Base-by-base conservation (phyloP, 2,797 vertebrate genomes). In the Gymnopithys bicolor region DNA sequence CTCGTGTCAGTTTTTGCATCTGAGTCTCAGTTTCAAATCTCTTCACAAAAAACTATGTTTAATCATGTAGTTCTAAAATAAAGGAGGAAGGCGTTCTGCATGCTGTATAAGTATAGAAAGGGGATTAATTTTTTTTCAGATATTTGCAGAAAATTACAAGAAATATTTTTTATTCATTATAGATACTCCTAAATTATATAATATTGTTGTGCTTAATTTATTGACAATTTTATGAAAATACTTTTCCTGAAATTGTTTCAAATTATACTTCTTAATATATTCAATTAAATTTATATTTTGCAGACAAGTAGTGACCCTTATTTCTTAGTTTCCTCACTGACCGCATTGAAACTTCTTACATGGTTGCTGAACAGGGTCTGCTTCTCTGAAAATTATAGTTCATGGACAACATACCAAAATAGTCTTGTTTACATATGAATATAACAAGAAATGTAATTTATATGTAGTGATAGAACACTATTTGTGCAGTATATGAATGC, bases 1-100 rank as follows among this genome's bases (percentile, higher is more conserved):
- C 66, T 94, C 33, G 1, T 94, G 87, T 79, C 59, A 79, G 30
- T 48, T 27, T 93, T 91, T 87, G 74, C 70, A 79, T 91, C 70
- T 37, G 70, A 87, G 46, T 46, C 80, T 77, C 18, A 1, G 48
- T 81, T 79, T 76, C 51, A 87, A 90, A 94, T 79, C 49, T 78
- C 19, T 60, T 87, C 46, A 27, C 30, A 60, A 64, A 87, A 81
- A 53, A 7, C 45, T 68, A 4, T 27, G 9, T 78, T 87, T 85
- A 90, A 67, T 75, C 16, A 24, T 0, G 0, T 53, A 86, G 28
- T 14, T 81, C 28, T 79, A 30, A 84, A 89, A 87, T 83, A 45
- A 51, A 64, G 87, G 37, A 56, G 19, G n/a, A 80, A 33, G 6
- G 13, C 10, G 35, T 84, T 82, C 27, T 88, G 32, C 39, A 10